A percentile compares a stretch with the other conserved stretches of the same genome.
Conservation (phyloP, 35 echinoderm and acorn worm genomes). For the Heliocidaris erythrogramma region DNA sequence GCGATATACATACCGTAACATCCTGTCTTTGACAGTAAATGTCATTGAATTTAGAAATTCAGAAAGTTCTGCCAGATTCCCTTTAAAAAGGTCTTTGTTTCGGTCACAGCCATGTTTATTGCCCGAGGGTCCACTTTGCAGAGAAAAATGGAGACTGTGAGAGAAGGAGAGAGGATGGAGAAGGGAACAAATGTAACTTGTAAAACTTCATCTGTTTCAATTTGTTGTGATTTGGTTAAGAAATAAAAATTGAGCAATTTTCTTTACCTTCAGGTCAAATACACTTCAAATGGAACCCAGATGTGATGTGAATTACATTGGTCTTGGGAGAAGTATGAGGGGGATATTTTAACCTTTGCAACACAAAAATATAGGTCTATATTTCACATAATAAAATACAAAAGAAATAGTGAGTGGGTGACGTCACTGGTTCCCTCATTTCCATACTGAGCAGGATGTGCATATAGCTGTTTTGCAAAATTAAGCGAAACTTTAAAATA, state of each 20-base stretch:
- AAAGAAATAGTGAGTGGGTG: no score
- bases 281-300: not conserved
- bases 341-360: not conserved
- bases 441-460: no score
- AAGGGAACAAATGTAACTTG: not conserved
- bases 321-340: not conserved
- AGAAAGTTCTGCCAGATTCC: not conserved
- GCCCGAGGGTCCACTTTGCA: not conserved
- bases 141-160: not conserved
- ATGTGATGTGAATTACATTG: not conserved
- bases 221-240: not conserved
- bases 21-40: not conserved
- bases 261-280: conserved; percentile 1
- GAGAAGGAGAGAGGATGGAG: not conserved
- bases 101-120: conserved; percentile 9
- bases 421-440: no score
- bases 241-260: conserved; percentile 4
- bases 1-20: no score
- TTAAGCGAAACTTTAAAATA: no score
- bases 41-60: not conserved
- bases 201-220: conserved; percentile 1
- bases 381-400: no score
- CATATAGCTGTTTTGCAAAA: no score
- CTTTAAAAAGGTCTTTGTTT: not conserved
- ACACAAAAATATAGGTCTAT: not conserved